Evolutionary conservation across 1,140 invertebrate species (phyloP).

Genomic region (Lasaia peninsularis): DNA sequence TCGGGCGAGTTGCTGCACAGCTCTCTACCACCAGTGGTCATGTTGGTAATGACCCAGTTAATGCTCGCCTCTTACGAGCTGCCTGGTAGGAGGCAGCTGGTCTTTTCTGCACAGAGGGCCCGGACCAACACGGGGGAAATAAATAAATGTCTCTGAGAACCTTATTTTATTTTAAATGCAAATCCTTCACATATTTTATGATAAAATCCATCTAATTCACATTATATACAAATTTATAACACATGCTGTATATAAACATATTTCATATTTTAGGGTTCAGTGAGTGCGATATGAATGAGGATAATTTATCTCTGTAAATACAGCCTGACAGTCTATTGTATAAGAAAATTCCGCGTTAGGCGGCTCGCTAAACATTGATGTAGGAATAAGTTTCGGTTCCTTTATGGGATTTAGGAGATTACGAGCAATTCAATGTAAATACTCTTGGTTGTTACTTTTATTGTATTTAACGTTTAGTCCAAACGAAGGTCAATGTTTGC

Average conservation of each 20-base stretch:
- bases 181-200: too few relatives aligned
- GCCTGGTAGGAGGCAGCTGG: too few relatives aligned
- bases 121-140: too few relatives aligned
- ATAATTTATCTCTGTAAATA: conserved; percentile 49
- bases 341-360: conserved; percentile 33
- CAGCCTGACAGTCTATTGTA: conserved; percentile 30
- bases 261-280: conserved; percentile 23
- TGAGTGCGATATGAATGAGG: conserved; percentile 41
- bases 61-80: too few relatives aligned
- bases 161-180: too few relatives aligned
- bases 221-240: background rate
- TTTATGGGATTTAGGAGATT: conserved; percentile 29
- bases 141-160: too few relatives aligned
- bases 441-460: conserved; percentile 21
- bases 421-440: conserved; percentile 21
- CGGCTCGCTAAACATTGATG: conserved; percentile 27
- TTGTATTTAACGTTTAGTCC: conserved; percentile 9
- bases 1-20: too few relatives aligned
- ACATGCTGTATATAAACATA: background rate
- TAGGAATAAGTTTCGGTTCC: conserved; percentile 30
- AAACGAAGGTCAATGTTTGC: background rate
- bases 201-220: too few relatives aligned
- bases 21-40: too few relatives aligned
- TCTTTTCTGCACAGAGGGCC: too few relatives aligned
- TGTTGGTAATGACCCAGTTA: too few relatives aligned